A percentile compares a stretch with the other conserved stretches of the same genome.
These are phyloP conservation scores for Lasioglossum morio DNA, from an alignment of 2,888 invertebrate species.

Conservation along the genomic window DNA sequence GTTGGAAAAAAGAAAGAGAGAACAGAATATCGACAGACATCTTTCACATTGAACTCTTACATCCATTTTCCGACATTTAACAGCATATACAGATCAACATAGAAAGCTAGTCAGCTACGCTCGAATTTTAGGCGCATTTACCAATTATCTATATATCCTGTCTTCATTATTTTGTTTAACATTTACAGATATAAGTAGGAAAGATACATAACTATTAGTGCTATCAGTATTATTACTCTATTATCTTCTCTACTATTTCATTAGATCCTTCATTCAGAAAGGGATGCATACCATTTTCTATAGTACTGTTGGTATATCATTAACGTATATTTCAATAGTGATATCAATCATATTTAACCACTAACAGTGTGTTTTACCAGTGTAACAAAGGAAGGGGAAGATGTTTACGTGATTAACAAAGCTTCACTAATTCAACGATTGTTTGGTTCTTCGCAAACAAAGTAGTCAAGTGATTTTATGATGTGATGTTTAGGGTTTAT, in stretches of 20 bases:
- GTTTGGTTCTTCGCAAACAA: background rate
- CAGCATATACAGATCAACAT: conserved; percentile 70
- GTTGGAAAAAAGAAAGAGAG: background rate
- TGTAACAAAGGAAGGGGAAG: conserved; percentile 42
- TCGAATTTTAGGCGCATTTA: conserved; percentile 78
- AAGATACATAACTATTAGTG: conserved; percentile 70
- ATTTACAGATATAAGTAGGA: conserved; percentile 70
- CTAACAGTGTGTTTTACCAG: conserved; percentile 51
- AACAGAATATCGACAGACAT: conserved; percentile 58
- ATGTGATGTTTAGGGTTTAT: background rate
- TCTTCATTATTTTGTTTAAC: conserved; percentile 64
- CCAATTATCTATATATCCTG: conserved; percentile 53
- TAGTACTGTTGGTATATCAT: conserved; percentile 50
- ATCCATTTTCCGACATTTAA: conserved; percentile 63
- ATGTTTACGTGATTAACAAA: conserved; percentile 47
- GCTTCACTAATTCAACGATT: conserved; percentile 15
- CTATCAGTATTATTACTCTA: conserved; percentile 68
- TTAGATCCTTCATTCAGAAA: conserved; percentile 50
- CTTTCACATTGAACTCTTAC: conserved; percentile 34
- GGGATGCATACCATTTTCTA: conserved; percentile 44
- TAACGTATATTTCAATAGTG: conserved; percentile 40
- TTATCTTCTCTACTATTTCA: conserved; percentile 53
- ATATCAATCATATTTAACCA: conserved; percentile 48
- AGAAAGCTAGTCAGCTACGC: conserved; percentile 79
- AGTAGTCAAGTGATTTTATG: background rate